phyloP scores from a whole-genome alignment of 2,797 vertebrate species.

The Numenius phaeopus region DNA sequence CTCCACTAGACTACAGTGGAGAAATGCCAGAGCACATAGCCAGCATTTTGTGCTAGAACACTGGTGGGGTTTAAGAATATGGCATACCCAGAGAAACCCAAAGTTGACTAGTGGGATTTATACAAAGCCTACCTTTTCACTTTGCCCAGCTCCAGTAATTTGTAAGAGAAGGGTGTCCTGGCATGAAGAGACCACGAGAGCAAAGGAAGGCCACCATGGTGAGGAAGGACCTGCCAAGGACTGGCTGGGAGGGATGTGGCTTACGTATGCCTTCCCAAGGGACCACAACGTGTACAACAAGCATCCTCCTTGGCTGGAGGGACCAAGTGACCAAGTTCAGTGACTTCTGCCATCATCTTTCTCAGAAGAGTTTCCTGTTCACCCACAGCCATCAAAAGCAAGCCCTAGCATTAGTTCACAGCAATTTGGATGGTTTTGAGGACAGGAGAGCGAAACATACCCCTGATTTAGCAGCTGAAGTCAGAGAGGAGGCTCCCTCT shows the following conservation, averaged over 20 bases:
- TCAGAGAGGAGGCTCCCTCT: neutral
- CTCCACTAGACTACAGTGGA: neutral
- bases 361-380: neutral
- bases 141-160: neutral
- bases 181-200: neutral
- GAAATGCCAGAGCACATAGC: neutral
- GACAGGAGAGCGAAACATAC: neutral
- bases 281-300: fast-evolving
- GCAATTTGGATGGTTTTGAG: neutral
- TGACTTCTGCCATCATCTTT: neutral
- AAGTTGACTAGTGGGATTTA: neutral
- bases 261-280: neutral
- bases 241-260: neutral
- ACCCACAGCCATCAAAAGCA: neutral
- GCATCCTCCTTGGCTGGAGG: fast-evolving
- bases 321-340: neutral
- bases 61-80: neutral
- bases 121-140: neutral
- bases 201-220: neutral
- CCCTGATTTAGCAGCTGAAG: neutral
- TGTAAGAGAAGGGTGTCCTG: neutral
- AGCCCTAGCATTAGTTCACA: neutral
- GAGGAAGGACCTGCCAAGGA: neutral
- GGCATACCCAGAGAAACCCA: neutral
- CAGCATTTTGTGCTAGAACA: neutral